phyloP scores from a whole-genome alignment of 1,140 invertebrate genomes.

The Drosophila punjabiensis region DNA sequence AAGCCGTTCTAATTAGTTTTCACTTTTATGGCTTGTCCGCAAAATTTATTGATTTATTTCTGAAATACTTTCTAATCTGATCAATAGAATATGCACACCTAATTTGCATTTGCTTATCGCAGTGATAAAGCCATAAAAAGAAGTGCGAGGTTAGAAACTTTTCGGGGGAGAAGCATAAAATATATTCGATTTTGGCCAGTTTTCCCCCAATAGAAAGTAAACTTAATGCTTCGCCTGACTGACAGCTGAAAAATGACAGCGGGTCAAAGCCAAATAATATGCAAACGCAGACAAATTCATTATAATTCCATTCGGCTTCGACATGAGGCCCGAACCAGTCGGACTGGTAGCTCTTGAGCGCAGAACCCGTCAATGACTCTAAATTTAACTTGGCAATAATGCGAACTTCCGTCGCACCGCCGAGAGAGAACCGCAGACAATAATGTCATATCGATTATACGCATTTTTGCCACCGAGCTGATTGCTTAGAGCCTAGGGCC shows the following conservation, averaged over 20 bases:
- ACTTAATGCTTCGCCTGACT: conserved; percentile 47
- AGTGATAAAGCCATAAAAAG: conserved; percentile 35
- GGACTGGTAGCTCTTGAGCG: conserved; percentile 38
- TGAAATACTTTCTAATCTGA: conserved; percentile 34
- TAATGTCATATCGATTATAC: conserved; percentile 60
- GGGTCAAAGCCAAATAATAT: conserved; percentile 60
- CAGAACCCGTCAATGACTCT: conserved; percentile 38
- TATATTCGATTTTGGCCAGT: conserved; percentile 27
- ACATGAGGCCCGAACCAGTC: conserved; percentile 35
- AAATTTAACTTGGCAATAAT: conserved; percentile 54
- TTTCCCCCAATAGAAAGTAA: conserved; percentile 55
- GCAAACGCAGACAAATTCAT: conserved; percentile 53
- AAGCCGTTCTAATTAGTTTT: background rate
- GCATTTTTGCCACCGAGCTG: conserved; percentile 25
- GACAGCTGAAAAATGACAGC: conserved; percentile 44
- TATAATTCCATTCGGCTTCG: conserved; percentile 47
- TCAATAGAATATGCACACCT: conserved; percentile 38
- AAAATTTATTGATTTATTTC: conserved; percentile 7
- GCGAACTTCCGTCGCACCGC: conserved; percentile 37
- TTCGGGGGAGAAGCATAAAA: conserved; percentile 25
- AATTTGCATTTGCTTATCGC: conserved; percentile 14
- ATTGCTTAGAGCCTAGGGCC: conserved; percentile 35
- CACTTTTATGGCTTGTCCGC: conserved; percentile 1
- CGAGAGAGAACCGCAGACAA: conserved; percentile 24
- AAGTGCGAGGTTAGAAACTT: conserved; percentile 29